A percentile compares a stretch with the other conserved stretches of the same genome.
These are phyloP conservation scores for Augiades crinisus DNA, from an alignment of 2,888 invertebrate genomes.

Conservation along the genomic window DNA sequence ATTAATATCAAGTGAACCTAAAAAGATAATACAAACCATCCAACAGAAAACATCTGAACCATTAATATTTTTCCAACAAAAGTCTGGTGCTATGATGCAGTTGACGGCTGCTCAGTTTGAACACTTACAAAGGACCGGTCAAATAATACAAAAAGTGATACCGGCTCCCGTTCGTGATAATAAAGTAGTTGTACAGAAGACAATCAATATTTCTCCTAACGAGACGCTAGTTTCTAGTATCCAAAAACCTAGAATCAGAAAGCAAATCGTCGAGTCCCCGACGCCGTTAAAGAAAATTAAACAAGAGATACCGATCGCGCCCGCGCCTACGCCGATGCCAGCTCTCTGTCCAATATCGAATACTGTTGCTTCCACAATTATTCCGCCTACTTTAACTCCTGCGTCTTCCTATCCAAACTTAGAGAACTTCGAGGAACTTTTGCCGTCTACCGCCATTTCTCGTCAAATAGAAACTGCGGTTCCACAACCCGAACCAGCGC, in stretches of 20 bases:
- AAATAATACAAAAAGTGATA: conserved; percentile 61
- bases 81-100: conserved; percentile 74
- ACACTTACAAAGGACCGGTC: conserved; percentile 71
- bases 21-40: conserved; percentile 59
- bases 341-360: conserved; percentile 47
- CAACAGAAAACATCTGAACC: conserved; percentile 64
- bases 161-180: conserved; percentile 51
- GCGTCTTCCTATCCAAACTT: conserved; percentile 51
- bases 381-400: conserved; percentile 42
- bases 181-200: conserved; percentile 58
- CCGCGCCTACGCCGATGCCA: conserved; percentile 45
- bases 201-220: conserved; percentile 48
- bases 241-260: conserved; percentile 53
- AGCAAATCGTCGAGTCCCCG: conserved; percentile 48
- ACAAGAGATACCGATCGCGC: conserved; percentile 57
- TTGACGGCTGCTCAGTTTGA: conserved; percentile 76
- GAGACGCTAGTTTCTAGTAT: conserved; percentile 45
- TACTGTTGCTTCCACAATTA: conserved; percentile 37
- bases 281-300: conserved; percentile 57
- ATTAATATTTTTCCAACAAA: conserved; percentile 69
- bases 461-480: conserved; percentile 49
- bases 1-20: conserved; percentile 57
- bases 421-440: conserved; percentile 70
- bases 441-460: conserved; percentile 71
- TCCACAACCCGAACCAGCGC: conserved; percentile 40